Evolutionary conservation across 64 coral and sea anemone genomes (phyloP), one percentile per base, ranked within the genome.

Genomic region (Trachythela sp.): DNA sequence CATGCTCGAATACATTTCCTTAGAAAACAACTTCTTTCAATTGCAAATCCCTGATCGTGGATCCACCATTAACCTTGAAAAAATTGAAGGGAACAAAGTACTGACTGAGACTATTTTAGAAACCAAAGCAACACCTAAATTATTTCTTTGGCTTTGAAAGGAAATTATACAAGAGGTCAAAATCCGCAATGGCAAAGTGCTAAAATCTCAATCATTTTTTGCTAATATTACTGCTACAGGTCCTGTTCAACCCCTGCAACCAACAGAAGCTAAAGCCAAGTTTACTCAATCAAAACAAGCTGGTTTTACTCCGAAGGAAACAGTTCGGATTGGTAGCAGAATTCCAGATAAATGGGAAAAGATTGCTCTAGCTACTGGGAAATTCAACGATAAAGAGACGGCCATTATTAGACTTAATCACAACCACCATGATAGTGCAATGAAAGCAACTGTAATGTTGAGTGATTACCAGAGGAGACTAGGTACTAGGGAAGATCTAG

Each of bases 321-420:
- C 37, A 36, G 75, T 80, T 37, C 75, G 75, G 31, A 80, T 80
- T 80, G 75, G 75, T 17, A 35, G 37, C 9, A 80, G 75, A 39
- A 80, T 80, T 9, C 75, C 75, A 35, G 75, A 80, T 37, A 35
- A 39, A 22, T 80, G 75, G 75, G 75, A 35, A 80, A 39, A 80
- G 37, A 80, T 80, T 80, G 75, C 33, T 36, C 30, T 80, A 35
- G 75, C 75, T 5, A 34, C 75, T 37, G 75, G 75, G 30, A 80
- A 80, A 35, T 80, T 80, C 30, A 35, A 80, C 13, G 37, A 39
- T 80, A 37, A 80, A 35, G 75, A 80, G 35, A 80, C 30, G 30
- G 13, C 33, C 26, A 80, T 29, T 30, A 80, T 80, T 80, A 80
- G 27, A 37, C 75, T 34, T 34, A 39, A 80, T 30, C 33, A 80